Evolutionary conservation across 64 coral and sea anemone genomes (phyloP), one percentile per base, ranked within the genome.

Genomic region (Platygyra sinensis): DNA sequence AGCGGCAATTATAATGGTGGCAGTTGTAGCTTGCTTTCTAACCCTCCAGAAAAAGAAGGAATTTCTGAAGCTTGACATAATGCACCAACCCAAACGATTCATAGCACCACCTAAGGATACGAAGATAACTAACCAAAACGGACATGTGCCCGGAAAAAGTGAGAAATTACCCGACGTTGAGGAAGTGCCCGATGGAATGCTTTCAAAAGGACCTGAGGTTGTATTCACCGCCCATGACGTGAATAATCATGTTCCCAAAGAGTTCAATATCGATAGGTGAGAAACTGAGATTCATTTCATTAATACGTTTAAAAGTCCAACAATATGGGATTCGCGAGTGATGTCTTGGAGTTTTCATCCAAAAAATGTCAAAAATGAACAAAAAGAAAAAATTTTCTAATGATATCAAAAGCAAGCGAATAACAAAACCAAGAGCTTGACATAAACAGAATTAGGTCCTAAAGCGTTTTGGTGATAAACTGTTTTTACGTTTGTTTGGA

Each of bases 11-110:
- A 76, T 92, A 9, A 71, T 92, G 67, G 72, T 84, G 25, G 83
- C 57, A 30, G 83, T 87, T 2, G 84, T 92, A 18, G 73, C 51
- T 25, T 75, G 83, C 62, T 92, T 84, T 62, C 30, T 80, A 30
- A 86, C 84, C 36, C 82, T 86, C 27, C 25, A 72, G n/a, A 76
- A 86, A 60, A 69, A 77, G 50, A 92, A 84, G 42, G 85, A 92
- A 57, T 92, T 86, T 24, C 74, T 86, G 39, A 92, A 92, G 60
- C 85, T 92, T 29, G 90, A 84, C 24, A 62, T 92, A 28, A 63
- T 92, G 24, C 90, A 92, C 29, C 87, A 86, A 77, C 90, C 90
- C 17, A 92, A 87, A 25, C 57, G 90, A 87, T 92, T 72, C 32
- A 79, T 92, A 42, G 62, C 49, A 2, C 42, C 75, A 15, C 73